Conservation (phyloP, 2,797 vertebrate species). For the Mormyrus hasselquistii region DNA sequence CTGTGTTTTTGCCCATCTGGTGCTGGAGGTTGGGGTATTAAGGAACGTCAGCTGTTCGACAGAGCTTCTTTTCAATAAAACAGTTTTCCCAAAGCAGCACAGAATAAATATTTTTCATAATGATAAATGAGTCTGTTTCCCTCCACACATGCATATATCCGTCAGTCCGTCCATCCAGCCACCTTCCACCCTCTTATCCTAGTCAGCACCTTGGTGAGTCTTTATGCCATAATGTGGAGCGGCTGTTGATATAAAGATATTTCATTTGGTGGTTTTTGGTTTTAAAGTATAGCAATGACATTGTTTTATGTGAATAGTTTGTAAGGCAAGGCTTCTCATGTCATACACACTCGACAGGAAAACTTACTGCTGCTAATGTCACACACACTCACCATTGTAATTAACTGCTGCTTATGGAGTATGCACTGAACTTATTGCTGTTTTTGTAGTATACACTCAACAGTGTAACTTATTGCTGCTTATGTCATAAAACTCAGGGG, state of each 20-base stretch:
- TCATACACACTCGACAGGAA: not conserved
- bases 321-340: not conserved
- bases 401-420: not conserved
- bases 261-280: conserved; percentile 24
- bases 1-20: conserved; percentile 74
- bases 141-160: not conserved
- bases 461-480: not conserved
- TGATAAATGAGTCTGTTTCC: conserved; percentile 44
- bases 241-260: conserved; percentile 39
- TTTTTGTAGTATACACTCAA: not conserved
- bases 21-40: conserved; percentile 72
- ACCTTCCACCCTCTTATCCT: not conserved
- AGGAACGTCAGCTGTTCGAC: conserved; percentile 66
- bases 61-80: not conserved
- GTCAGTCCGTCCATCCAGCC: not conserved
- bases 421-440: not conserved
- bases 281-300: not conserved
- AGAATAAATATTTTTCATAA: conserved; percentile 46
- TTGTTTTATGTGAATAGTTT: not conserved
- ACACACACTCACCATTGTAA: not conserved
- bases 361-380: not conserved
- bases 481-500: not conserved
- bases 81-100: conserved; percentile 33
- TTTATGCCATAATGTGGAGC: conserved; percentile 34
- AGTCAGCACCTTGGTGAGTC: not conserved